Percentiles rank a stretch among this genome's conserved stretches.
These are phyloP conservation scores for Lagopus muta DNA, from an alignment of 2,113 vertebrate genomes.

Conservation along the genomic window DNA sequence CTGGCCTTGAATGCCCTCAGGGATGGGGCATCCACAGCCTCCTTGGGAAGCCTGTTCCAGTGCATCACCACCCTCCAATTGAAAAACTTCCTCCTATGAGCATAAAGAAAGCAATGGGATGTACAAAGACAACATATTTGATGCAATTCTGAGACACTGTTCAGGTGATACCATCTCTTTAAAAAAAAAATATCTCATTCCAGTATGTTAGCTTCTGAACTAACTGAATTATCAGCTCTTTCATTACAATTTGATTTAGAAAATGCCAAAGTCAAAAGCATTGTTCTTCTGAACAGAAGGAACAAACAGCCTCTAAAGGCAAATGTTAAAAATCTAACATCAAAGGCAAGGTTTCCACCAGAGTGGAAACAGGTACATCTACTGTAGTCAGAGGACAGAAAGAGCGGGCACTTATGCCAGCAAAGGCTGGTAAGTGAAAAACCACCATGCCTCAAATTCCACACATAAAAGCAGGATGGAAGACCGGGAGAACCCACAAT, in stretches of 20 bases:
- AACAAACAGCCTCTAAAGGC: not conserved
- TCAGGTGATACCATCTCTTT: not conserved
- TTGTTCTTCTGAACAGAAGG: not conserved
- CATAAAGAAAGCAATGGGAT: not conserved
- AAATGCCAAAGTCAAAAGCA: not conserved
- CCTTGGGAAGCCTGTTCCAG: too few relatives aligned
- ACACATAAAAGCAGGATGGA: not conserved
- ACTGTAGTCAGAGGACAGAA: not conserved
- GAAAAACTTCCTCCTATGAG: not conserved
- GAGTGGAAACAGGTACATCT: not conserved
- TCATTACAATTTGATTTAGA: not conserved
- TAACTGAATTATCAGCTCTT: not conserved
- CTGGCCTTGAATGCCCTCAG: too few relatives aligned
- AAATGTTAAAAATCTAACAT: not conserved
- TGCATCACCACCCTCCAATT: too few relatives aligned
- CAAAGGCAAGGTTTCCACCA: not conserved
- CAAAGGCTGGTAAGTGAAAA: not conserved
- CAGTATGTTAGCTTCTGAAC: not conserved
- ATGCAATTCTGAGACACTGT: accelerated
- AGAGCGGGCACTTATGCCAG: not conserved
- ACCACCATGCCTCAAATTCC: constrained; percentile 8
- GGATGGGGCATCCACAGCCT: too few relatives aligned
- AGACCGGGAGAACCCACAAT: not conserved
- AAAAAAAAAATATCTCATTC: not conserved
- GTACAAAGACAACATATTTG: not conserved